A percentile compares a stretch with the other conserved stretches of the same genome.
phyloP scores from a whole-genome alignment of 1,140 invertebrate species.

The Orius laevigatus region DNA sequence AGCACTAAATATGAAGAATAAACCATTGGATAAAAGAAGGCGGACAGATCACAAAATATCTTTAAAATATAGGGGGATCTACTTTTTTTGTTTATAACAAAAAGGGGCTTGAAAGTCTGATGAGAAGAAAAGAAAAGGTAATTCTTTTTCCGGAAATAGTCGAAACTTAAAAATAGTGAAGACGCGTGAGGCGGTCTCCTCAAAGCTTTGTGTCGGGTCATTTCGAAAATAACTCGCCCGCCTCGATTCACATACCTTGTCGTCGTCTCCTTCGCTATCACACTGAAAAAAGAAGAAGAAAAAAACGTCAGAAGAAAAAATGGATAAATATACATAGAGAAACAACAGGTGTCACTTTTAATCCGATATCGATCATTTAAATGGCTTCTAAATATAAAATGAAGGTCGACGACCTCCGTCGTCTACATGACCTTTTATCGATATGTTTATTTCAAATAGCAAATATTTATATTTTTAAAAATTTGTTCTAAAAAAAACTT shows the following conservation, averaged over 20 bases:
- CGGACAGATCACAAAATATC: no score
- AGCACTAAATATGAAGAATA: no score
- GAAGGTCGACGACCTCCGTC: background rate
- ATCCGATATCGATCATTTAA: background rate
- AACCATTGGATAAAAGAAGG: no score
- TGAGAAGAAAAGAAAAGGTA: no score
- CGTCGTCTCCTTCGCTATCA: conserved; percentile 77
- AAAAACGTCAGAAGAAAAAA: conserved; percentile 5
- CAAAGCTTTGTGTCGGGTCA: no score
- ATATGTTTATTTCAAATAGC: background rate
- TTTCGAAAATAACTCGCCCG: no score
- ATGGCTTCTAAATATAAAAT: conserved; percentile 6
- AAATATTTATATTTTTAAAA: background rate
- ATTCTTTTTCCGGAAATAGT: no score
- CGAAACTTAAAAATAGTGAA: no score
- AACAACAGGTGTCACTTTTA: background rate
- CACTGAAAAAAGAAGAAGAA: conserved; percentile 50
- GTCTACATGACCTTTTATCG: background rate
- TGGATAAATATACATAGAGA: background rate
- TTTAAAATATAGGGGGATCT: no score
- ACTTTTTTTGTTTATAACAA: no score
- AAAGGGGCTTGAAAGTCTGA: no score
- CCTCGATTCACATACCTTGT: conserved; percentile 46
- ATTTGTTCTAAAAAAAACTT: conserved; percentile 36
- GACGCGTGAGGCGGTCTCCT: no score